Evolutionary conservation across 1,140 invertebrate species (phyloP).

Genomic region (Globodera rostochiensis): DNA sequence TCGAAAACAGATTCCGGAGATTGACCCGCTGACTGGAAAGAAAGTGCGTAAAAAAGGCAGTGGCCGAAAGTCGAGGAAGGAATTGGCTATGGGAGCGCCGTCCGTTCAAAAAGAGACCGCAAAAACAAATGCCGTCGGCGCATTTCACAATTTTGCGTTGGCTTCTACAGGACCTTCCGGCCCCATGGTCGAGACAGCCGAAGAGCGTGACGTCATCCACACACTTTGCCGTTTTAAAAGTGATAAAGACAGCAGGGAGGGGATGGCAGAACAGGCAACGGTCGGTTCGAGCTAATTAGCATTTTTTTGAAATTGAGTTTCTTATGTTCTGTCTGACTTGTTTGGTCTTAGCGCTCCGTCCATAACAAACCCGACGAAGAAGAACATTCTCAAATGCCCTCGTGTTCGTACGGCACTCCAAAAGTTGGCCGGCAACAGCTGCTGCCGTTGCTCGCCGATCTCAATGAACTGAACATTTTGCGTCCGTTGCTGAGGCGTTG

Average conservation of each 20-base stretch:
- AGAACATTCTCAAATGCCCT: background rate
- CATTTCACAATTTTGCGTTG: background rate
- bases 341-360: background rate
- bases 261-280: background rate
- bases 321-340: background rate
- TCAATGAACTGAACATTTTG: background rate
- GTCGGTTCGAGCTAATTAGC: background rate
- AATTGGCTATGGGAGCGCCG: slow-evolving; percentile 4
- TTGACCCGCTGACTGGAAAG: slow-evolving; percentile 34
- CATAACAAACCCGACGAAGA: no score
- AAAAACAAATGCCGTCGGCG: background rate
- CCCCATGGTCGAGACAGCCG: slow-evolving; percentile 1
- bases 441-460: background rate
- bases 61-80: slow-evolving; percentile 34
- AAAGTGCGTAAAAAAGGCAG: slow-evolving; percentile 36
- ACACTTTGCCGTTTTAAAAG: slow-evolving; percentile 33
- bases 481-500: slow-evolving; percentile 6
- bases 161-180: background rate
- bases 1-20: slow-evolving; percentile 31
- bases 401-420: background rate
- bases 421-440: background rate
- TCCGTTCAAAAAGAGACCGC: background rate
- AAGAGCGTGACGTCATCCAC: slow-evolving; percentile 28
- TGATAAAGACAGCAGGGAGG: slow-evolving; percentile 25
- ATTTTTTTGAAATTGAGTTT: background rate